Conservation (phyloP, 2,888 invertebrate species). For the Gryllus longicercus region DNA sequence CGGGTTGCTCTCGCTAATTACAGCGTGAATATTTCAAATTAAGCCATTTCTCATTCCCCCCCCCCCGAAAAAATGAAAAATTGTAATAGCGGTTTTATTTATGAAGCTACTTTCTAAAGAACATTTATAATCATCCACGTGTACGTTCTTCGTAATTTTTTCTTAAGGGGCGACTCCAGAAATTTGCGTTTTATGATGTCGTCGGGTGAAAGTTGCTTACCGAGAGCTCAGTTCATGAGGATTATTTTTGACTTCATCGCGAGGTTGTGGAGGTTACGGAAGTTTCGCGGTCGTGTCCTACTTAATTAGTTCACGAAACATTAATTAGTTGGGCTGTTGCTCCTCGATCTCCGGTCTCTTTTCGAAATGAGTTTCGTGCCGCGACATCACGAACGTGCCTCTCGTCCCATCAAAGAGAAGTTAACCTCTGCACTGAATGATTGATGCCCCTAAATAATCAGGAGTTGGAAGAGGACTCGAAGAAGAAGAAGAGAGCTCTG, state of each 20-base stretch:
- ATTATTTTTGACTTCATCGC: too few species aligned
- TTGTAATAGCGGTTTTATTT: neutral
- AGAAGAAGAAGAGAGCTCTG: too few species aligned
- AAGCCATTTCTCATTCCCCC: neutral
- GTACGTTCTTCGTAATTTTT: too few species aligned
- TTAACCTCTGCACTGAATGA: neutral
- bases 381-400: neutral
- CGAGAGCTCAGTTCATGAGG: too few species aligned
- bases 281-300: neutral
- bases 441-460: slow-evolving; percentile 1
- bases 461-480: neutral
- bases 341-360: neutral
- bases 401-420: neutral
- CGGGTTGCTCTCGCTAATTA: slow-evolving; percentile 17
- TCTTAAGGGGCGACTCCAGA: too few species aligned
- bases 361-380: slow-evolving; percentile 5
- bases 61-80: neutral
- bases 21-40: neutral
- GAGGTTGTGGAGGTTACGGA: neutral
- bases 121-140: neutral
- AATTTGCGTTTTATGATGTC: too few species aligned
- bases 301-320: neutral
- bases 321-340: neutral
- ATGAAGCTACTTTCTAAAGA: neutral
- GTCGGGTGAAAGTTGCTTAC: too few species aligned